These are phyloP conservation scores for Octomys mimax DNA, from an alignment of 2,797 vertebrate genomes.

Conservation along the genomic window DNA sequence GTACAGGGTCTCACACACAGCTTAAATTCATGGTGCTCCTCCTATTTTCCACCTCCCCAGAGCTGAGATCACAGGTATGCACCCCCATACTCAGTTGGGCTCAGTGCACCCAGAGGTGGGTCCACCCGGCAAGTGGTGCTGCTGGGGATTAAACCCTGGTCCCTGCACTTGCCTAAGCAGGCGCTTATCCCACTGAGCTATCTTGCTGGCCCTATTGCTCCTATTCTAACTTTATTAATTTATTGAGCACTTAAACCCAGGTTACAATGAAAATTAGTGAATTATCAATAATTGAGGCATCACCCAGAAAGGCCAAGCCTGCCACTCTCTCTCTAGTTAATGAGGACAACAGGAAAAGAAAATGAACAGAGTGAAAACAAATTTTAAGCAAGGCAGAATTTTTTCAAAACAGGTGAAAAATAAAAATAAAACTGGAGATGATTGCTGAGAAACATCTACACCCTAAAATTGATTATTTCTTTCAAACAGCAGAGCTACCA, in stretches of 20 bases:
- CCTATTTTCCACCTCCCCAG: no score
- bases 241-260: neutral
- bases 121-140: no score
- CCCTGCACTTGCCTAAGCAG: no score
- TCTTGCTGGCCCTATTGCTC: neutral
- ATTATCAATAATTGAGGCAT: neutral
- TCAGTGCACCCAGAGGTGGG: no score
- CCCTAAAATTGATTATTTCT: conserved; percentile 10
- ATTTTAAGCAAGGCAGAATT: conserved; percentile 46
- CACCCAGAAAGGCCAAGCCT: neutral
- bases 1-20: no score
- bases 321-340: neutral
- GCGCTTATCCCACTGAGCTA: no score
- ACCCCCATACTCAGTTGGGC: no score
- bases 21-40: no score
- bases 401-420: conserved; percentile 21
- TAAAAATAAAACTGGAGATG: neutral
- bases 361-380: neutral
- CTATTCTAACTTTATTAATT: conserved; percentile 54
- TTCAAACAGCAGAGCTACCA: neutral
- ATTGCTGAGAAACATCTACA: neutral
- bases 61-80: no score
- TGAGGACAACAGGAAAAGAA: conserved; percentile 4
- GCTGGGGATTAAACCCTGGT: no score
- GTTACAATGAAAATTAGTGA: neutral